These are phyloP conservation scores for Agonopterix heracliana DNA, from an alignment of 2,888 invertebrate genomes.

Conservation along the genomic window DNA sequence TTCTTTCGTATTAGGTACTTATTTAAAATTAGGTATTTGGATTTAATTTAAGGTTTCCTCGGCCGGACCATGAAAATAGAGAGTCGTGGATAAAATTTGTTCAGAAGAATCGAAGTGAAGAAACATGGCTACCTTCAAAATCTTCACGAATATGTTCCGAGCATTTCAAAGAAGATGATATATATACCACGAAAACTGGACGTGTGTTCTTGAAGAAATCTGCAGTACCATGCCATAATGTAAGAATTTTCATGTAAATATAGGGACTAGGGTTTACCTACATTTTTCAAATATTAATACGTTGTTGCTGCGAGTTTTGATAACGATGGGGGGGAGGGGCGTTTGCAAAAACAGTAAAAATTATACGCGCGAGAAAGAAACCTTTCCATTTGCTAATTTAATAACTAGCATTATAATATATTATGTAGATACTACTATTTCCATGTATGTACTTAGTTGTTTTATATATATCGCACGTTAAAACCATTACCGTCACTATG, in stretches of 20 bases:
- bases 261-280: background rate
- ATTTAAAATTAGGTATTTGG: background rate
- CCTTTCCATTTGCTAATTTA: no score
- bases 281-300: no score
- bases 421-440: no score
- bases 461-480: no score
- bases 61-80: conserved; percentile 13
- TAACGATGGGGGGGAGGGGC: no score
- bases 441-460: no score
- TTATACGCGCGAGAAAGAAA: no score
- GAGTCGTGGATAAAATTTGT: conserved; percentile 23
- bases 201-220: conserved; percentile 9
- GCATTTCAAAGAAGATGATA: conserved; percentile 17
- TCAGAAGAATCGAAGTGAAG: conserved; percentile 20
- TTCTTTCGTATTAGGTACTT: no score
- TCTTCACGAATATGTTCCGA: conserved; percentile 16
- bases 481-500: no score
- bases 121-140: conserved; percentile 16
- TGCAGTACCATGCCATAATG: conserved; percentile 7
- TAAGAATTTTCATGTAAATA: conserved; percentile 1
- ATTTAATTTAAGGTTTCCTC: conserved; percentile 13
- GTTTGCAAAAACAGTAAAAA: no score
- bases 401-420: no score
- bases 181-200: conserved; percentile 9
- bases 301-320: no score